Conservation (phyloP, 2,113 vertebrate genomes). For the Anser cygnoides region DNA sequence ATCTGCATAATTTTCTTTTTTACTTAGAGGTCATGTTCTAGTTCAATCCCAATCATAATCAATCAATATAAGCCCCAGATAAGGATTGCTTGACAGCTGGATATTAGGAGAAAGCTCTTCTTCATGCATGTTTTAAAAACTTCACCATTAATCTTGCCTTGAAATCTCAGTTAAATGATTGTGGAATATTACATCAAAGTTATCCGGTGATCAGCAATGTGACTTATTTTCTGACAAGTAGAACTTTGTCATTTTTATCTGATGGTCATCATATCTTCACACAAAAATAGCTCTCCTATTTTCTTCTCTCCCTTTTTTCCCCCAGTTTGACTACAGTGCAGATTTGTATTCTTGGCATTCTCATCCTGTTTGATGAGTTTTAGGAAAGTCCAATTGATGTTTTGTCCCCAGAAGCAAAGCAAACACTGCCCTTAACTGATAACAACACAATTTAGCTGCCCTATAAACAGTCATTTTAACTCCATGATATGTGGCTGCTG, state of each 20-base stretch:
- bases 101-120: constrained; percentile 37
- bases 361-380: constrained; percentile 65
- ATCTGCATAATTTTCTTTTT: constrained; percentile 10
- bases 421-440: constrained; percentile 75
- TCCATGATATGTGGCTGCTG: constrained; percentile 65
- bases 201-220: constrained; percentile 45
- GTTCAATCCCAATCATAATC: constrained; percentile 3
- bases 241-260: constrained; percentile 69
- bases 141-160: constrained; percentile 55
- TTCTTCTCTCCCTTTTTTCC: neutral
- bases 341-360: constrained; percentile 65
- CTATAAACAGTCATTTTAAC: constrained; percentile 73
- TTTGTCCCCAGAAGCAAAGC: constrained; percentile 74
- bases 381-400: constrained; percentile 59
- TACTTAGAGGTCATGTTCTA: constrained; percentile 40
- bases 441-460: constrained; percentile 67
- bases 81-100: constrained; percentile 16
- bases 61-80: constrained; percentile 11
- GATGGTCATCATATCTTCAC: constrained; percentile 40
- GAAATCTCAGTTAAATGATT: constrained; percentile 60
- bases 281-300: constrained; percentile 38
- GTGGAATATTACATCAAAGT: constrained; percentile 53
- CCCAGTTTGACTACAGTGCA: neutral
- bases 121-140: constrained; percentile 46
- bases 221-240: constrained; percentile 68